Percentiles rank a stretch among this genome's conserved stretches.
Conservation (phyloP, 2,888 invertebrate genomes). For the Myopa testacea region DNA sequence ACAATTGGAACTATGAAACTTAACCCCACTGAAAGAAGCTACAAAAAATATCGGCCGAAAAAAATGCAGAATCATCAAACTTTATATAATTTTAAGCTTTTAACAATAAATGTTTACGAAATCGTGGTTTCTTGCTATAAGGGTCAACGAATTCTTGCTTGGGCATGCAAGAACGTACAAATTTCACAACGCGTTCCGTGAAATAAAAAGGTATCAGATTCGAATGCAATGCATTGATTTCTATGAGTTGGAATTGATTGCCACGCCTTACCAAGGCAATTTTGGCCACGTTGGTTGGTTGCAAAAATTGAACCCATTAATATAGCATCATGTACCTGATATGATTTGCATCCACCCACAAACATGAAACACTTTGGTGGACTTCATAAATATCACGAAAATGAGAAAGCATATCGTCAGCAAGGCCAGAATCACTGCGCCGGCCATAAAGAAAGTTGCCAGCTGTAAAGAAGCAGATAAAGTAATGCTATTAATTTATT, state of each 20-base stretch:
- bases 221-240: neutral
- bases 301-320: neutral
- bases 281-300: neutral
- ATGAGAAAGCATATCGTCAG: slow-evolving; percentile 90
- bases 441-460: slow-evolving; percentile 89
- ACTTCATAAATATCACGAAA: slow-evolving; percentile 92
- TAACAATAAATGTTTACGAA: neutral
- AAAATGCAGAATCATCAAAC: neutral
- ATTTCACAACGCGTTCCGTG: neutral
- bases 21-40: neutral
- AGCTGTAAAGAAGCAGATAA: slow-evolving; percentile 66
- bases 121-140: neutral
- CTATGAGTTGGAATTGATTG: too few relatives aligned
- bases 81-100: too few relatives aligned
- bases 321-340: slow-evolving; percentile 78
- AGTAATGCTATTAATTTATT: neutral
- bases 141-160: neutral
- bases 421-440: slow-evolving; percentile 86
- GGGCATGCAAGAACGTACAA: neutral
- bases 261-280: too few relatives aligned
- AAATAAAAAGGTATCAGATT: neutral
- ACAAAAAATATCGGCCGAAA: neutral
- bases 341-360: slow-evolving; percentile 97
- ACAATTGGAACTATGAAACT: too few relatives aligned
- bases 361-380: slow-evolving; percentile 90